A percentile compares a stretch with the other conserved stretches of the same genome.
These are phyloP conservation scores for Thripadectes ignobilis DNA, from an alignment of 2,797 vertebrate genomes.

Conservation along the genomic window DNA sequence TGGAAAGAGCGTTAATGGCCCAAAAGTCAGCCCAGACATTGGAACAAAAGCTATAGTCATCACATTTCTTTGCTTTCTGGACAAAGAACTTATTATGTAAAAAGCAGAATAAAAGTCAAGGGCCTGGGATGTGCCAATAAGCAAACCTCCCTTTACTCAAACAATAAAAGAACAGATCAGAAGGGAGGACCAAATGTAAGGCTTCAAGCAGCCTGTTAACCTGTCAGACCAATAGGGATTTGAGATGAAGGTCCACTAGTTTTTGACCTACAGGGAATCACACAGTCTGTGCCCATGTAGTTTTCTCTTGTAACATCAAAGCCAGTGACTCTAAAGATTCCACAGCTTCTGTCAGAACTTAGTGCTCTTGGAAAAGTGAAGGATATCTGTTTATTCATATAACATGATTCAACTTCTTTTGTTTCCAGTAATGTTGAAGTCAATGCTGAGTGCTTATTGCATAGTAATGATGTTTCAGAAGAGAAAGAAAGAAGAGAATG, in stretches of 20 bases:
- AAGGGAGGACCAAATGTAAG: neutral
- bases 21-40: conserved; percentile 18
- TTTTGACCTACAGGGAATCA: neutral
- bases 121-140: conserved; percentile 2
- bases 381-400: neutral
- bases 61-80: conserved; percentile 35
- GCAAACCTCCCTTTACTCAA: neutral
- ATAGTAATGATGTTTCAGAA: neutral
- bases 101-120: conserved; percentile 12
- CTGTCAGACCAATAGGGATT: neutral
- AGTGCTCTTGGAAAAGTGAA: neutral
- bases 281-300: neutral
- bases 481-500: neutral
- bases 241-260: neutral
- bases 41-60: conserved; percentile 57
- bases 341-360: neutral
- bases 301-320: neutral
- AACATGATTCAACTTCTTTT: neutral
- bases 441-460: neutral
- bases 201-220: neutral
- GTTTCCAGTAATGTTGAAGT: neutral
- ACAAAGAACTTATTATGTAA: conserved; percentile 57
- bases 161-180: neutral
- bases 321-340: neutral
- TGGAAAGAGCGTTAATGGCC: conserved; percentile 47